Evolutionary conservation across 2,888 invertebrate species (phyloP), one percentile per base, ranked within the genome.

Genomic region (Acleris laterana): DNA sequence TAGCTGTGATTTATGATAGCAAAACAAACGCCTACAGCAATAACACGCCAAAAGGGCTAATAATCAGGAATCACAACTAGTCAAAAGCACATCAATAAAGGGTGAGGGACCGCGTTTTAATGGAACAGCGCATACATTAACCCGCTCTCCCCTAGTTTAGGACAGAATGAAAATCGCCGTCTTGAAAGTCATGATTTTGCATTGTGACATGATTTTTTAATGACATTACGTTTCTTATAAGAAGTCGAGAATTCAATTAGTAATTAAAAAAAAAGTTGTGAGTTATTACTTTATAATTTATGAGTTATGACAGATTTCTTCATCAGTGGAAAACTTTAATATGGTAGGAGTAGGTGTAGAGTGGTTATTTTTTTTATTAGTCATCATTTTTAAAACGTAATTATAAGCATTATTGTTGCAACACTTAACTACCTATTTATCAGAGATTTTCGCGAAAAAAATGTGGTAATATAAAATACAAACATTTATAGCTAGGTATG

Each of bases 41-140:
- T 83, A 82, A 84, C 79, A 80, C 80, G 78, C 80, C 86, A 87
- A 89, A 89, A 85, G 82, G 85, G 73, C 77, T 84, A 86, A 89
- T 90, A 90, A 90, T 89, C 85, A 77, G 84, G 81, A 88, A 90
- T 90, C 89, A 88, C 79, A 82, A 87, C 88, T 85, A 88, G 89
- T 89, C 87, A 90, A 91, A 90, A 87, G 89, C 77, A 83, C 91
- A 90, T 90, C 90, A 86, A 88, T 85, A 87, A 85, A 83, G 85
- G 84, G 82, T 73, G 77, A 76, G 84, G 79, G 77, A 70, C 44
- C 62, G 72, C 81, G 77, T 83, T 76, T 78, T 71, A 76, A 82
- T 74, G 75, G 85, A 77, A 73, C 86, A 80, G 69, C 83, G 79
- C 80, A 87, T 88, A 87, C 87, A 89, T 89, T 84, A 82, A 68